Conservation (phyloP, 23 tunicate species). For the Trididemnum miniatum region DNA sequence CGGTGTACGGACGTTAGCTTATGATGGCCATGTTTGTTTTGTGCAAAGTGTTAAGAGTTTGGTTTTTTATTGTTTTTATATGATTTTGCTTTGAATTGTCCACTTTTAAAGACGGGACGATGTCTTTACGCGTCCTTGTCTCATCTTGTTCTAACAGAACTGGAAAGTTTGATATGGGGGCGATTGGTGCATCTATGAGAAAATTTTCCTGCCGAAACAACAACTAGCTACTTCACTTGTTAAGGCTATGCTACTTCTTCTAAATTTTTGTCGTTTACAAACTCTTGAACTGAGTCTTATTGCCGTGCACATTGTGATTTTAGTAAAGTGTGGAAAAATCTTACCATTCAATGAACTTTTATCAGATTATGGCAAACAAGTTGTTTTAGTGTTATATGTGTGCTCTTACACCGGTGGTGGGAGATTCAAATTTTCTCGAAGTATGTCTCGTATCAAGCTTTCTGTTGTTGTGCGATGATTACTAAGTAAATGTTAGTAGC, state of each 20-base stretch:
- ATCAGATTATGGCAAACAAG: too few relatives aligned
- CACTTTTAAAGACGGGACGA: not conserved
- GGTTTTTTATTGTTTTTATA: not conserved
- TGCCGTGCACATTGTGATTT: too few relatives aligned
- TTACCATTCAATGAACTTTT: too few relatives aligned
- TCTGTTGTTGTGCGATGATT: too few relatives aligned
- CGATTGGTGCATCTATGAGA: not conserved
- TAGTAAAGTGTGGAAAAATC: too few relatives aligned
- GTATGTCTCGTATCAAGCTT: too few relatives aligned
- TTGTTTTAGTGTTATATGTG: too few relatives aligned
- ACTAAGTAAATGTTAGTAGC: too few relatives aligned
- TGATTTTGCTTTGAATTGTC: conserved; percentile 9
- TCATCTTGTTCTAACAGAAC: not conserved
- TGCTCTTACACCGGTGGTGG: too few relatives aligned
- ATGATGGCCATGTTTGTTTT: conserved; percentile 11
- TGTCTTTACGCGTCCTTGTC: not conserved
- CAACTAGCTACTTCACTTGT: conserved; percentile 3
- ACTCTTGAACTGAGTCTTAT: too few relatives aligned
- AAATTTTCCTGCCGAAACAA: not conserved
- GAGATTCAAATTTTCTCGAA: too few relatives aligned
- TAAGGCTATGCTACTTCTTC: not conserved
- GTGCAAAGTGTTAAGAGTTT: conserved; percentile 2
- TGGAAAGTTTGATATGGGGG: not conserved
- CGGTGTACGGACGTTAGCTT: not conserved
- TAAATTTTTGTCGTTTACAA: not conserved